Evolutionary conservation across 2,113 vertebrate genomes (phyloP).

Genomic region (Speoplatyrhinus poulsoni): DNA sequence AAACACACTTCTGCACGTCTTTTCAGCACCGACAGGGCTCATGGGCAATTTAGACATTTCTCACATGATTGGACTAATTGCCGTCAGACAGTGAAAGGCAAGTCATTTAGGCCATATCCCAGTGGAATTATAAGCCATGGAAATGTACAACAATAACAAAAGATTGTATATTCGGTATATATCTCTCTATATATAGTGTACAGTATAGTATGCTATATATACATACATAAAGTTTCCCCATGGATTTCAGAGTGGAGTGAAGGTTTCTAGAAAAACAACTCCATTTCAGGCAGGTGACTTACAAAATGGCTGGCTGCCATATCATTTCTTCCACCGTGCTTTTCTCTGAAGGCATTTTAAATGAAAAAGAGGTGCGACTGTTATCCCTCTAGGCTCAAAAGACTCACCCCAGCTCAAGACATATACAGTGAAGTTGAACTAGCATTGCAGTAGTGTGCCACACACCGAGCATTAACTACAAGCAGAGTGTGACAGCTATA

Average conservation of each 20-base stretch:
- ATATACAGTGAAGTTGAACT: not conserved
- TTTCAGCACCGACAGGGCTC: slow-evolving; percentile 8
- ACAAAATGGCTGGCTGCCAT: slow-evolving; percentile 32
- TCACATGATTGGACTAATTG: slow-evolving; percentile 23
- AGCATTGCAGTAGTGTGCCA: slow-evolving; percentile 23
- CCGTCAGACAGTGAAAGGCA: slow-evolving; percentile 28
- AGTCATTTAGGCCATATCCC: not conserved
- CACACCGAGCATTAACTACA: slow-evolving; percentile 38
- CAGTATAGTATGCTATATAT: too few relatives aligned
- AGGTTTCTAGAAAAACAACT: slow-evolving; percentile 2
- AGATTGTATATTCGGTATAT: too few relatives aligned
- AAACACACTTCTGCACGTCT: slow-evolving; percentile 39
- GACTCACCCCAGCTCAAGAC: slow-evolving; percentile 38
- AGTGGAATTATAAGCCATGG: slow-evolving; percentile 12
- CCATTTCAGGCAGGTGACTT: slow-evolving; percentile 21
- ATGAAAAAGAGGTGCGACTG: slow-evolving; percentile 50
- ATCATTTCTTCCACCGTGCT: slow-evolving; percentile 40
- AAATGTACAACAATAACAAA: too few relatives aligned
- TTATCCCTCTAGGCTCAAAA: slow-evolving; percentile 41
- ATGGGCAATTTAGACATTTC: slow-evolving; percentile 12
- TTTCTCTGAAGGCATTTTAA: slow-evolving; percentile 53
- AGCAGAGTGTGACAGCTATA: slow-evolving; percentile 34
- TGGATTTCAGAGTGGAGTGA: not conserved
- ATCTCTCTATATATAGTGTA: too few relatives aligned
- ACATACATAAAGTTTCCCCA: too few relatives aligned